phyloP scores from a whole-genome alignment of 2,113 vertebrate species.

The Callipepla squamata region DNA sequence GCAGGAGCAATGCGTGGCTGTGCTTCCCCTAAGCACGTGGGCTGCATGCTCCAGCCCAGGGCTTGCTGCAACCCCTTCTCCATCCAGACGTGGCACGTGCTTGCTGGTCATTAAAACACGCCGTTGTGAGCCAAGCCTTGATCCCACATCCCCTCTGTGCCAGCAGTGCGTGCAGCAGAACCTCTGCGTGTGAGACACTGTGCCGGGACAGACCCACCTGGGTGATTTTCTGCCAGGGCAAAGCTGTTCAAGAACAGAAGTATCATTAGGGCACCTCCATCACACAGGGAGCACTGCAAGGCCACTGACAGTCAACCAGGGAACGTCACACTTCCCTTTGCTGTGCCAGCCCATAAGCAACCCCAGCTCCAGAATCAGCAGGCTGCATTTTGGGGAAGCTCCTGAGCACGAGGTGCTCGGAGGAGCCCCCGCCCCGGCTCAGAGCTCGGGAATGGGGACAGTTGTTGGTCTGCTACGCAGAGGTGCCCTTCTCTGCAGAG shows the following conservation, averaged over 20 bases:
- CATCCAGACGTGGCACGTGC: not conserved
- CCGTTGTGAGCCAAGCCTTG: not conserved
- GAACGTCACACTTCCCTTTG: constrained; percentile 29
- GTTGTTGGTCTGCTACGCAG: constrained; percentile 30
- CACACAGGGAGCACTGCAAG: constrained; percentile 48
- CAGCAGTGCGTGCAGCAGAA: not conserved
- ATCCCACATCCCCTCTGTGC: accelerated
- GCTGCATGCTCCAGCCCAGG: not conserved
- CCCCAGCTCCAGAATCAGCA: not conserved
- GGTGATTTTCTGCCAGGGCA: constrained; percentile 38
- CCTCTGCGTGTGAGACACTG: accelerated
- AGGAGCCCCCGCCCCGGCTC: not conserved
- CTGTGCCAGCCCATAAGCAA: not conserved
- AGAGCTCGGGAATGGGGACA: not conserved
- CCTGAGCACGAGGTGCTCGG: not conserved
- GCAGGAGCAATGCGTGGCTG: not conserved
- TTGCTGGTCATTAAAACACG: not conserved
- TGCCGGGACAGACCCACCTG: not conserved
- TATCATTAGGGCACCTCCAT: constrained; percentile 43
- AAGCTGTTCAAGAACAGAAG: constrained; percentile 55
- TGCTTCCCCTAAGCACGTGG: not conserved
- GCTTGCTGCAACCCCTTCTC: not conserved
- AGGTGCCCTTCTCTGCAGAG: constrained; percentile 12
- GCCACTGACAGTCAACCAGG: constrained; percentile 51
- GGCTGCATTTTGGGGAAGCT: not conserved